Percentiles rank a stretch among this genome's conserved stretches.
Evolutionary conservation across 2,113 vertebrate genomes (phyloP).

Genomic region (Melanerpes formicivorus): DNA sequence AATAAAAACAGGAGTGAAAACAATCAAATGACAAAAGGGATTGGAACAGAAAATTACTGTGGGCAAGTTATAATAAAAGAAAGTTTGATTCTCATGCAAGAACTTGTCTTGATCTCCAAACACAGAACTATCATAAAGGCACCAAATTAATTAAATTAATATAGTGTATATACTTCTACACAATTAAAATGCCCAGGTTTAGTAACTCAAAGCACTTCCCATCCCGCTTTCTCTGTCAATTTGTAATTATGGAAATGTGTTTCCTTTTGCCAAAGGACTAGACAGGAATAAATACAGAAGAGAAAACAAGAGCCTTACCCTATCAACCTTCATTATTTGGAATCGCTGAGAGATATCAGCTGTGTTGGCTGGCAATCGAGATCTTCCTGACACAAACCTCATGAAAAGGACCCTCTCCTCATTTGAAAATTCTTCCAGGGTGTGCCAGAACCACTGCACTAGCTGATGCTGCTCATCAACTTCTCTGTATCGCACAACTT

Average conservation of each 20-base stretch:
- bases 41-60: neutral
- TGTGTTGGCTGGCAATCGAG: conserved; percentile 85
- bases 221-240: neutral
- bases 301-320: conserved; percentile 72
- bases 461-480: conserved; percentile 87
- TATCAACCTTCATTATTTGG: conserved; percentile 89
- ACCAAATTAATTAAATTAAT: neutral
- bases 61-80: neutral
- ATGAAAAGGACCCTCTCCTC: conserved; percentile 89
- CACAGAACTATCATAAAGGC: neutral
- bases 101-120: neutral
- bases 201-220: neutral
- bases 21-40: neutral
- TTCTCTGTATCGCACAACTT: conserved; percentile 86
- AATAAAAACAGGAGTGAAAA: neutral
- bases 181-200: neutral
- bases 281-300: too few relatives aligned
- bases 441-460: conserved; percentile 88
- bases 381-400: conserved; percentile 87
- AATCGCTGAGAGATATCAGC: conserved; percentile 89
- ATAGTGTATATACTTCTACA: neutral
- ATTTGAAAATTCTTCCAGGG: conserved; percentile 85
- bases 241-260: neutral
- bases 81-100: neutral
- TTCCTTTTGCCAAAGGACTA: neutral